These are phyloP conservation scores for Drosophila mulleri DNA, from an alignment of 2,888 invertebrate species.

Conservation along the genomic window DNA sequence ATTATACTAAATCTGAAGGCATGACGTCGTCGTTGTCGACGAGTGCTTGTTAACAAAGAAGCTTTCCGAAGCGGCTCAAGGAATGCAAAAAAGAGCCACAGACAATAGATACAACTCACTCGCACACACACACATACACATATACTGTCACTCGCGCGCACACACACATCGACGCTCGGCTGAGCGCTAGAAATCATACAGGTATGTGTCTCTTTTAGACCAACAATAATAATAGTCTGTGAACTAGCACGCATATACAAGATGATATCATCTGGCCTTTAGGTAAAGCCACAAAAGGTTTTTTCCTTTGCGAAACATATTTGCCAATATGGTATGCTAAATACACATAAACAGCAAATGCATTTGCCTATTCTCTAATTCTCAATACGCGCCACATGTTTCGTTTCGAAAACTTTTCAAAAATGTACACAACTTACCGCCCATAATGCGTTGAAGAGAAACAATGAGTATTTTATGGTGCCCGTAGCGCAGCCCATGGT, in stretches of 20 bases:
- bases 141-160: too few species aligned
- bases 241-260: slow-evolving; percentile 65
- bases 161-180: not conserved
- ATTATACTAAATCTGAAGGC: slow-evolving; percentile 60
- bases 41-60: slow-evolving; percentile 48
- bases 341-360: slow-evolving; percentile 1
- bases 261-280: slow-evolving; percentile 78
- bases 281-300: slow-evolving; percentile 36
- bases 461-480: slow-evolving; percentile 76
- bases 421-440: slow-evolving; percentile 72
- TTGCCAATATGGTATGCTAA: slow-evolving; percentile 10
- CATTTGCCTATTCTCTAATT: slow-evolving; percentile 1
- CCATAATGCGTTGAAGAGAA: slow-evolving; percentile 80
- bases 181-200: slow-evolving; percentile 11
- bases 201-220: slow-evolving; percentile 25
- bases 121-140: slow-evolving; percentile 6
- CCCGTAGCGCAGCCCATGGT: slow-evolving; percentile 82
- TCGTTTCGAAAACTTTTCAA: slow-evolving; percentile 17
- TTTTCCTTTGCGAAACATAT: slow-evolving; percentile 5
- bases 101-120: slow-evolving; percentile 54
- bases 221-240: slow-evolving; percentile 51
- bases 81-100: slow-evolving; percentile 53
- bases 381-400: slow-evolving; percentile 44
- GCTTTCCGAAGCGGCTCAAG: slow-evolving; percentile 57
- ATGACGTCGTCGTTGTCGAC: slow-evolving; percentile 56